These are phyloP conservation scores for Microtus oregoni DNA, from an alignment of 2,113 vertebrate species.

Conservation along the genomic window DNA sequence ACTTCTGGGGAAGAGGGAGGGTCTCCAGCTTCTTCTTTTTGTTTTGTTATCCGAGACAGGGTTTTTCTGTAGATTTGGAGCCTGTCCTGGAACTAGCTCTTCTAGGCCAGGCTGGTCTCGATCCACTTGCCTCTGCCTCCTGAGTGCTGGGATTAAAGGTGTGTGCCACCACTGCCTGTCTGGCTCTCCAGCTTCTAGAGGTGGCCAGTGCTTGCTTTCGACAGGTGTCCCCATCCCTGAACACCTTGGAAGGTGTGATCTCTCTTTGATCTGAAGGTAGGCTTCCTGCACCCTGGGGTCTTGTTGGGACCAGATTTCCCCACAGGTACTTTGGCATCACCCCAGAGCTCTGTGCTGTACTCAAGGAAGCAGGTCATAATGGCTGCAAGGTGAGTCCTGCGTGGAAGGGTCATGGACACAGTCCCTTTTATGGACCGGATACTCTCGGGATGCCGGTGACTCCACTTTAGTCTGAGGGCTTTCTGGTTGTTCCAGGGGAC, in stretches of 20 bases:
- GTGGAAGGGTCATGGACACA: accelerated
- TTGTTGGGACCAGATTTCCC: neutral
- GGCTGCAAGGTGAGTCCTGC: neutral
- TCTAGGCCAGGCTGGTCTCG: no score
- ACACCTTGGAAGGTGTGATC: neutral
- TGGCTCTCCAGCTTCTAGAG: neutral
- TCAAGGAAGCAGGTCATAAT: neutral
- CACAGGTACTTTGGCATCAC: neutral
- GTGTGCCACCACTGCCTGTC: no score
- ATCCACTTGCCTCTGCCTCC: no score
- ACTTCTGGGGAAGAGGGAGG: neutral
- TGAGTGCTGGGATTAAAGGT: no score
- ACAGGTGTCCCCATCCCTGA: neutral
- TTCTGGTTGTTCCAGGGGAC: neutral
- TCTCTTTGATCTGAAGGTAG: no score
- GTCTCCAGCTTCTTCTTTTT: no score
- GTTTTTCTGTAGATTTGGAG: no score
- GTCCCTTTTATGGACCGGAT: no score
- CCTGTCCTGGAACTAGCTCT: no score
- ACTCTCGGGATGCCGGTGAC: neutral
- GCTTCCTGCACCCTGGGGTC: neutral
- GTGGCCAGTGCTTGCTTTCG: accelerated
- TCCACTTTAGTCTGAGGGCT: neutral
- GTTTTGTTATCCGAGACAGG: no score
- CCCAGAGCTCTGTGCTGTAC: neutral